These are phyloP conservation scores for Antheraea mylitta DNA, from an alignment of 1,140 invertebrate species.

Conservation along the genomic window DNA sequence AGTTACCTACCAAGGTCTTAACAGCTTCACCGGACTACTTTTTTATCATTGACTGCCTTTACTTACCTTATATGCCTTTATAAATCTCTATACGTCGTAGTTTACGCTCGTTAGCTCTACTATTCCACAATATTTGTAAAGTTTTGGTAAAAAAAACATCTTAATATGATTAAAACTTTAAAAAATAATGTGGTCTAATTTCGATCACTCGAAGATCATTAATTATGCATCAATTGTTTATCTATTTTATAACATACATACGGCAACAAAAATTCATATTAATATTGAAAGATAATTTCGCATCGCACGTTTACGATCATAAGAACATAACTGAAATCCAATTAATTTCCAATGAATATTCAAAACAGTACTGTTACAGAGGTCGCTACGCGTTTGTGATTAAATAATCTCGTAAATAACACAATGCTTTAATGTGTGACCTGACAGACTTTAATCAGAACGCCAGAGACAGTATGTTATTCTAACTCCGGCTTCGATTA, in stretches of 20 bases:
- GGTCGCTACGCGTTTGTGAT: slow-evolving; percentile 20
- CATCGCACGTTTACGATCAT: slow-evolving; percentile 24
- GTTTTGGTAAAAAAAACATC: too few relatives aligned
- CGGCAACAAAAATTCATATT: slow-evolving; percentile 3
- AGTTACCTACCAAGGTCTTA: too few relatives aligned
- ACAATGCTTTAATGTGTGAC: slow-evolving; percentile 22
- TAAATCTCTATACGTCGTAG: too few relatives aligned
- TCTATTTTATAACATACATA: background rate
- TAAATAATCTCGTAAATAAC: slow-evolving; percentile 26
- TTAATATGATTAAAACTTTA: too few relatives aligned
- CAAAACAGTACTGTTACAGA: slow-evolving; percentile 27
- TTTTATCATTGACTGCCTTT: too few relatives aligned
- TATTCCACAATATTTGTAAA: too few relatives aligned
- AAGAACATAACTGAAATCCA: slow-evolving; percentile 43
- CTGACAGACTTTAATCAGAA: background rate
- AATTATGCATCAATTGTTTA: slow-evolving; percentile 5
- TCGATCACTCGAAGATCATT: background rate
- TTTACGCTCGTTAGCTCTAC: too few relatives aligned
- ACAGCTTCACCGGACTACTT: too few relatives aligned
- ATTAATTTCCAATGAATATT: slow-evolving; percentile 50
- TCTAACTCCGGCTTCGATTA: background rate
- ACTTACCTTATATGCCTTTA: too few relatives aligned
- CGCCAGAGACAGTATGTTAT: background rate
- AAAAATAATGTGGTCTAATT: too few relatives aligned
- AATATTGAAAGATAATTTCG: slow-evolving; percentile 10